Percentiles rank a stretch among this genome's conserved stretches.
phyloP scores from a whole-genome alignment of 2,888 invertebrate genomes.

The Notodonta dromedarius region DNA sequence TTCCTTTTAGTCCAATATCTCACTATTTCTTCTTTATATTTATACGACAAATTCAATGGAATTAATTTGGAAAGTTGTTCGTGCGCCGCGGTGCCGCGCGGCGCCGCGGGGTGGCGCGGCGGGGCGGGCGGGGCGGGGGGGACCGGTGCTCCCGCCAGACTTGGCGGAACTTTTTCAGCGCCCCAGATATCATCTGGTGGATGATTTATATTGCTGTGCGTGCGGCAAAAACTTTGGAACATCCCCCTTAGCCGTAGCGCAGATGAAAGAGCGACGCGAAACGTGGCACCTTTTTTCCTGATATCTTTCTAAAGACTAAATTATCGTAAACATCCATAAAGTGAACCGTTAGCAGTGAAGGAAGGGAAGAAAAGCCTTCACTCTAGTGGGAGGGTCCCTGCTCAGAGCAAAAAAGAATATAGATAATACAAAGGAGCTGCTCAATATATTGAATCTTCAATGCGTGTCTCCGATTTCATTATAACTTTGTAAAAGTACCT shows the following conservation, averaged over 20 bases:
- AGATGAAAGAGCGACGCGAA: neutral
- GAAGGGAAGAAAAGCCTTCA: no score
- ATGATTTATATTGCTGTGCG: constrained; percentile 11
- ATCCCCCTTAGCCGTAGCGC: neutral
- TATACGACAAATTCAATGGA: constrained; percentile 5
- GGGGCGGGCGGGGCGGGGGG: neutral
- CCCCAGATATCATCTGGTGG: constrained; percentile 9
- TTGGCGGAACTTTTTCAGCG: constrained; percentile 7
- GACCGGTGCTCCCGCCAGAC: neutral
- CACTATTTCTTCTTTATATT: neutral
- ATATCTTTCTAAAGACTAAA: neutral
- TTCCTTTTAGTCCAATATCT: neutral
- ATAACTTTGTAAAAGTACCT: no score
- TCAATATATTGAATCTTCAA: no score
- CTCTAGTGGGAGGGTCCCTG: no score
- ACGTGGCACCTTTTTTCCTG: neutral
- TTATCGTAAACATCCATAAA: no score
- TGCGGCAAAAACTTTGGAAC: constrained; percentile 4
- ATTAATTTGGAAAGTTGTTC: constrained; percentile 6
- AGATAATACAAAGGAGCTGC: no score
- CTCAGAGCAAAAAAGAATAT: no score
- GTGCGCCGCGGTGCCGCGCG: neutral
- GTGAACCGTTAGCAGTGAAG: no score
- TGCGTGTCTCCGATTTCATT: no score
- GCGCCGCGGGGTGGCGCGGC: neutral